Evolutionary conservation across 2,888 invertebrate species (phyloP).

Genomic region (Noctua janthe): DNA sequence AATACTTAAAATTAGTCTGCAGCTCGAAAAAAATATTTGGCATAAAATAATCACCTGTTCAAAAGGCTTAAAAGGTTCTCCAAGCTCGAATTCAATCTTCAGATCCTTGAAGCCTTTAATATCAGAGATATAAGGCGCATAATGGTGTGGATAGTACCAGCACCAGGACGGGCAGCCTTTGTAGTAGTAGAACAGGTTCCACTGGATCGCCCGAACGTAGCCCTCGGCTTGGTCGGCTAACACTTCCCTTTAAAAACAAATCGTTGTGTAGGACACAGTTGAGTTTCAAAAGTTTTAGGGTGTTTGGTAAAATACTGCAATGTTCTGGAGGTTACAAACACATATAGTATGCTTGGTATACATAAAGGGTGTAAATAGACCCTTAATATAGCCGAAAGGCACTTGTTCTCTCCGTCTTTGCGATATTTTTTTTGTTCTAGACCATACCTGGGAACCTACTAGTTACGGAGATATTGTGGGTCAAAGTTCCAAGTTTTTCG

Average conservation of each 20-base stretch:
- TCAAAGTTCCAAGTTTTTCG: too few species aligned
- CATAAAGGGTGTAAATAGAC: neutral
- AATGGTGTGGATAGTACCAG: conserved; percentile 99
- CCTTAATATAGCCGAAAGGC: too few species aligned
- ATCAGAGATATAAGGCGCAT: conserved; percentile 99
- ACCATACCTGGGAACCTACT: too few species aligned
- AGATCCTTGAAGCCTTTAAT: conserved; percentile 94
- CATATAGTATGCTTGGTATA: neutral
- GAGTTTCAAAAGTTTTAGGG: neutral
- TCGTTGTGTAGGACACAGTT: neutral
- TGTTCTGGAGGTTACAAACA: neutral
- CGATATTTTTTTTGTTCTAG: too few species aligned
- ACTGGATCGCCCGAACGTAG: conserved; percentile 98
- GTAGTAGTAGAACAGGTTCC: conserved; percentile 99
- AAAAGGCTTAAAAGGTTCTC: conserved; percentile 97
- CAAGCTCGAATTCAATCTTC: conserved; percentile 95
- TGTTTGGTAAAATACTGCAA: conserved; percentile 50
- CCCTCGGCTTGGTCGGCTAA: conserved; percentile 95
- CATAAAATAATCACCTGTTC: conserved; percentile 91
- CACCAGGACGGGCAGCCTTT: conserved; percentile 99
- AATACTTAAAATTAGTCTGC: neutral
- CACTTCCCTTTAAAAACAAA: conserved; percentile 91
- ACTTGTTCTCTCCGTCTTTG: too few species aligned
- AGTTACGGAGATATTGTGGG: too few species aligned
- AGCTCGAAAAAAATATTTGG: neutral